Base-by-base conservation (phyloP, 2,888 invertebrate genomes). In the Sisyra nigra region DNA sequence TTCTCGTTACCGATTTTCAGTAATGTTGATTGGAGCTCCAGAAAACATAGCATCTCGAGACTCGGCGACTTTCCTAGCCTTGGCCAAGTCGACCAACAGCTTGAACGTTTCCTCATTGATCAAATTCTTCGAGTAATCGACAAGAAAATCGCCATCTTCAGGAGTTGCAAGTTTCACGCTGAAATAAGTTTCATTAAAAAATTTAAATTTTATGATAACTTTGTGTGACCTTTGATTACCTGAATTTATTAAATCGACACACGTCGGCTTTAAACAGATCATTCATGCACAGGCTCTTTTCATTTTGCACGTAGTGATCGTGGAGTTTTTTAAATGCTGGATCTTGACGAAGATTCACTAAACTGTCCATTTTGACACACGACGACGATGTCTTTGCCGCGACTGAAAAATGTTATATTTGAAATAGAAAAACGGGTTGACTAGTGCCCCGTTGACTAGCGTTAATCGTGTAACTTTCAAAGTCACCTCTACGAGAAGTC, bases 81-180 rank as follows among this genome's bases (percentile, higher is more conserved):
- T 72, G 44, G 92, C 93, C 68, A 98, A 64, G 48, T 85, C 72
- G 49, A 96, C 63, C 2, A 98, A 74, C 13, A 85, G 61, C 8
- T 69, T 59, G 58, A 92, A 68, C 5, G 79, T 75, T 46, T 84
- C 78, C 14, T 79, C 75, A 54, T 88, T 80, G 46, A 98, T 70
- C 36, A 91, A 75, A 65, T 98, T 98, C 67, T 98, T 98, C 10
- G 97, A 97, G 65, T 83, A 98, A 66, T 99, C 98, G 53, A 98
- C 60, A 32, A 98, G 71, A 53, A 97, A 80, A 18, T 87, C 81
- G 6, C 96, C 96, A 71, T 92, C 89, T 45, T 74, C 69, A 5
- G 87, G 86, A 1, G 91, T 91, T 30, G 70, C 60, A 45, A 93
- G 61, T 42, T 68, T 72, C 48, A 85, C 66, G 59, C 91, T 92